Base-by-base conservation (phyloP, 2,113 vertebrate species). In the Sporophila hypoxantha region DNA sequence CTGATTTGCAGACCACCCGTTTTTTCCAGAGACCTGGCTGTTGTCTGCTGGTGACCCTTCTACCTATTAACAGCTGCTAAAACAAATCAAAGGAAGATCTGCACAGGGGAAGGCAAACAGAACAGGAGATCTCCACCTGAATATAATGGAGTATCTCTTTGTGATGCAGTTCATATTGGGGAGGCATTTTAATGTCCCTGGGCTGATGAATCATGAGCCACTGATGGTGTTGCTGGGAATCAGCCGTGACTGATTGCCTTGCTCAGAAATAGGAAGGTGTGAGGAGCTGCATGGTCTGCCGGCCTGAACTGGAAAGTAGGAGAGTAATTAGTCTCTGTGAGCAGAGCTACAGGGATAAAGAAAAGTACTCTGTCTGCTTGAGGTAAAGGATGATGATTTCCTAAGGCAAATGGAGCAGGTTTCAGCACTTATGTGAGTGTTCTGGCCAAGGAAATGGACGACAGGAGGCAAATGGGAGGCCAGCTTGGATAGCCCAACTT, bases 131-230 rank as follows among this genome's bases (percentile, higher is more conserved):
- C 49, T 85, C 70, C 70, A 73, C 74, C 52, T 91, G 85, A 41
- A 52, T 86, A 53, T 80, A 80, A 93, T 69, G 1, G 2, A 78
- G 42, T 66, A 37, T 88, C 83, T 87, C 56, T 86, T 64, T 89
- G 76, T 82, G 76, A 86, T 92, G 76, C 84, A 74, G 80, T 74
- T 91, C 47, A 6, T 83, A 85, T 74, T 34, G 49, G 64, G 44
- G 82, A 88, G 53, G 62, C 21, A 4, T 80, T 93, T 88, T 73
- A 83, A 75, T 92, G 84, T 90, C 56, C 36, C 85, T 87, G 87
- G 22, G 36, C 78, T 92, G 90, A 94, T 95, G 85, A 94, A 82
- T 94, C 89, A 68, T 92, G 82, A 92, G 36, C 62, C 32, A 34
- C 68, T 81, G 70, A n/a, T 76, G 55, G 37, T 69, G 29, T 88